A percentile compares a stretch with the other conserved stretches of the same genome.
These are phyloP conservation scores for Callinectes sapidus DNA, from an alignment of 2,888 invertebrate species.

Conservation along the genomic window DNA sequence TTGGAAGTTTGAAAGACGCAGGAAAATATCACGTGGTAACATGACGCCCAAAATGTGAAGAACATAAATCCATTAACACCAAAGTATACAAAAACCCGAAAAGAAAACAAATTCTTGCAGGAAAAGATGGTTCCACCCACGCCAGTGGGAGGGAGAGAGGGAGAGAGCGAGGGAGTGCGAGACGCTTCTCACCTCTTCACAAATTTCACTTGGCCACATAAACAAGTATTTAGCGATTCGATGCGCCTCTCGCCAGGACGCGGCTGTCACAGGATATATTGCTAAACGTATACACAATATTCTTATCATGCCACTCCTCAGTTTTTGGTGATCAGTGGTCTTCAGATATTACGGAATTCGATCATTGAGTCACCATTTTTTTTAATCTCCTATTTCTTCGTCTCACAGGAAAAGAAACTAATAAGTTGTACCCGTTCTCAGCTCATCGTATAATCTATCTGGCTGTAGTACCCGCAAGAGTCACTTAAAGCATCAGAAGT, in stretches of 20 bases:
- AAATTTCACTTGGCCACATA: constrained; percentile 19
- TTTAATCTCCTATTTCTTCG: neutral
- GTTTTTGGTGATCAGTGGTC: neutral
- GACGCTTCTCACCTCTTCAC: neutral
- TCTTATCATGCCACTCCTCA: neutral
- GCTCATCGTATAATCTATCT: neutral
- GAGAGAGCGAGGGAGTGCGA: neutral
- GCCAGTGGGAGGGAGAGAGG: neutral
- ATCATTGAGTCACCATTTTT: neutral
- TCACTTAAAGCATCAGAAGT: neutral
- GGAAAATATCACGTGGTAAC: neutral
- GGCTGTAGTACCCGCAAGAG: neutral
- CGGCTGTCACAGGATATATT: constrained; percentile 2
- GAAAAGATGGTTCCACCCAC: constrained; percentile 18
- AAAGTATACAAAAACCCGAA: neutral
- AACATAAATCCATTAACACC: neutral
- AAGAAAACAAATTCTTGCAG: neutral
- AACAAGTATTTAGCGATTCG: constrained; percentile 44
- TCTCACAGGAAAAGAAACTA: neutral
- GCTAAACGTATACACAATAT: neutral
- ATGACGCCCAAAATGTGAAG: neutral
- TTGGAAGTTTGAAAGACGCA: neutral
- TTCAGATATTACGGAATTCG: neutral
- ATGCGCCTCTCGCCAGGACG: constrained; percentile 30
- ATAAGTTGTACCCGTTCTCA: neutral